A percentile compares a stretch with the other conserved stretches of the same genome.
These are phyloP conservation scores for Thereva unica DNA, from an alignment of 2,888 invertebrate species.

Conservation along the genomic window DNA sequence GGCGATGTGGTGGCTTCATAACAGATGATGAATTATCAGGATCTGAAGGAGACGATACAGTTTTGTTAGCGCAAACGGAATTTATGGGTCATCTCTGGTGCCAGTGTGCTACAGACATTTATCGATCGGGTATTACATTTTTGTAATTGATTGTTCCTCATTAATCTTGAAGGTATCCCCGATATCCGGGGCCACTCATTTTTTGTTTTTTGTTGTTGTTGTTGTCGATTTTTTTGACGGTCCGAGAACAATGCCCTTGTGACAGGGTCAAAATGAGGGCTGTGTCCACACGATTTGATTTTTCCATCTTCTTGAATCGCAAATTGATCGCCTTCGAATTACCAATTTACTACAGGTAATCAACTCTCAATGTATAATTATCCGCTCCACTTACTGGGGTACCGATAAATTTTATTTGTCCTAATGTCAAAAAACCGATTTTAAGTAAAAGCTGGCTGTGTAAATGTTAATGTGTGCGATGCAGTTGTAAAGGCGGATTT, in stretches of 20 bases:
- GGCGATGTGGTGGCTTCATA: constrained; percentile 4
- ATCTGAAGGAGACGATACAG: constrained; percentile 22
- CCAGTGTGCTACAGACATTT: constrained; percentile 26
- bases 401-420: constrained; percentile 16
- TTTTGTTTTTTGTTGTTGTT: background rate
- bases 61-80: constrained; percentile 27
- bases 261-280: constrained; percentile 15
- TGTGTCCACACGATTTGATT: constrained; percentile 28
- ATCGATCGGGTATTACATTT: constrained; percentile 33
- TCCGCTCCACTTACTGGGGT: constrained; percentile 14
- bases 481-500: too few relatives aligned
- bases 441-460: too few relatives aligned
- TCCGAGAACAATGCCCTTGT: background rate
- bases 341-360: constrained; percentile 27
- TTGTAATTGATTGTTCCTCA: constrained; percentile 29
- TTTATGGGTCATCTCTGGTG: constrained; percentile 26
- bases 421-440: background rate
- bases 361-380: constrained; percentile 23
- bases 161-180: constrained; percentile 19
- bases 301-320: constrained; percentile 23
- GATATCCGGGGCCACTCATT: too few relatives aligned
- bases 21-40: constrained; percentile 29
- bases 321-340: constrained; percentile 26
- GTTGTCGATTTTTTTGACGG: background rate
- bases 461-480: too few relatives aligned